Evolutionary conservation across 2,113 vertebrate species (phyloP), one percentile per base, ranked within the genome.

Genomic region (Ornithorhynchus anatinus): DNA sequence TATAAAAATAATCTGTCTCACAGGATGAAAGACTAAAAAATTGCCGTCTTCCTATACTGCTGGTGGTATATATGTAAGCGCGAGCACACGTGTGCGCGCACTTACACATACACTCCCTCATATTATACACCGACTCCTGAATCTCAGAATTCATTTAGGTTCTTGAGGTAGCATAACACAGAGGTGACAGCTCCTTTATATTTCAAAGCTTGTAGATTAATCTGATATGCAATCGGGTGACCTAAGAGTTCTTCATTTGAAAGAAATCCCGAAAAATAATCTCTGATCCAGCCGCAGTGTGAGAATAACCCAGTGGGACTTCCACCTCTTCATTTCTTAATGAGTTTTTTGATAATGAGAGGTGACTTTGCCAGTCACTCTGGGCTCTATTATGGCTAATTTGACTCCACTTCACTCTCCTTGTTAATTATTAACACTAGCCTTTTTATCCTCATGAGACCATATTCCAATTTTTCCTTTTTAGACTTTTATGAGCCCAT

Each of bases 361-460:
- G 91, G 87, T 92, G 92, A 92, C 92, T 94, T 91, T 92, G 91
- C 86, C 77, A 88, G 94, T 95, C 96, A 96, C 96, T 90, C 84
- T 90, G 95, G 94, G 91, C 95, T 95, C 95, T 95, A 98, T 98
- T 98, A 98, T 93, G 92, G 92, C 88, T 96, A 97, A 98, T 98
- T 97, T 96, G 88, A 90, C 88, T 94, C 93, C 90, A 93, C 94
- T 94, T 94, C 93, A 89, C 89, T 94, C 91, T 92, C 91, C 92
- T 90, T 94, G 91, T 86, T 94, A 95, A 97, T 96, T 94, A 98
- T 95, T 96, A 98, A 97, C 96, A 97, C 94, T 97, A 94, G 95
- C 94, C 96, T 96, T 97, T 97, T 93, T 93, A 95, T 95, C 93
- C 96, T 92, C 90, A 80, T 53, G 95, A 93, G 96, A 94, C 86